A percentile compares a stretch with the other conserved stretches of the same genome.
Conservation (phyloP, 2,888 invertebrate species). For the Phlogophora meticulosa region DNA sequence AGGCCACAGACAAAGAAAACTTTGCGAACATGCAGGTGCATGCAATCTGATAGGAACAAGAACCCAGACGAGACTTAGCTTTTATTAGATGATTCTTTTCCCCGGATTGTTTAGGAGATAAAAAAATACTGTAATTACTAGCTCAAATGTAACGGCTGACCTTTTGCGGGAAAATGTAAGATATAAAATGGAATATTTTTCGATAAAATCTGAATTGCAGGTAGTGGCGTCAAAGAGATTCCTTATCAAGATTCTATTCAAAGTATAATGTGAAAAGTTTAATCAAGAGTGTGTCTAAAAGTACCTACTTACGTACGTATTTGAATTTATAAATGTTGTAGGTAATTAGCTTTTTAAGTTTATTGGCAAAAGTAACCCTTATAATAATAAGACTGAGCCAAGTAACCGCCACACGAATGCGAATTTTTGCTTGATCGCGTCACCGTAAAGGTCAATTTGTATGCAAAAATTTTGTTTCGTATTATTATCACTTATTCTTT, state of each 20-base stretch:
- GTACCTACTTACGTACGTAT: no score
- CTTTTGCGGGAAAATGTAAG: constrained; percentile 19
- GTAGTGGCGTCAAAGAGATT: constrained; percentile 29
- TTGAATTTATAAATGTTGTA: constrained; percentile 2
- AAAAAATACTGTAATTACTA: background rate
- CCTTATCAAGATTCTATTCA: constrained; percentile 17
- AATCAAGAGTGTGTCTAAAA: constrained; percentile 17
- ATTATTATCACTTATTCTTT: no score
- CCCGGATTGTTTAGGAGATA: background rate
- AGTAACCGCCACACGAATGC: no score
- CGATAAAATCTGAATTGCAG: constrained; percentile 11
- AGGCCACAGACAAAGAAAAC: constrained; percentile 32
- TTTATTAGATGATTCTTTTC: constrained; percentile 7
- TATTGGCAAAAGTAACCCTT: background rate
- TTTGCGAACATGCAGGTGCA: constrained; percentile 39
- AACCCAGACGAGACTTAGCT: constrained; percentile 1
- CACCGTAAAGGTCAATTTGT: no score
- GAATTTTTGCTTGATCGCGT: no score
- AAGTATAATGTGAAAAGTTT: constrained; percentile 21
- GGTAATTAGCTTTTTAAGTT: background rate
- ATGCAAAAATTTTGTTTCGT: no score
- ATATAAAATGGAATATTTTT: constrained; percentile 1
- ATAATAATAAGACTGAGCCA: no score
- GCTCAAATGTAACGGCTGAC: background rate
- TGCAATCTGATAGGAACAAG: constrained; percentile 7